These are phyloP conservation scores for Siniperca undulata DNA, from an alignment of 2,797 vertebrate species.

Conservation along the genomic window DNA sequence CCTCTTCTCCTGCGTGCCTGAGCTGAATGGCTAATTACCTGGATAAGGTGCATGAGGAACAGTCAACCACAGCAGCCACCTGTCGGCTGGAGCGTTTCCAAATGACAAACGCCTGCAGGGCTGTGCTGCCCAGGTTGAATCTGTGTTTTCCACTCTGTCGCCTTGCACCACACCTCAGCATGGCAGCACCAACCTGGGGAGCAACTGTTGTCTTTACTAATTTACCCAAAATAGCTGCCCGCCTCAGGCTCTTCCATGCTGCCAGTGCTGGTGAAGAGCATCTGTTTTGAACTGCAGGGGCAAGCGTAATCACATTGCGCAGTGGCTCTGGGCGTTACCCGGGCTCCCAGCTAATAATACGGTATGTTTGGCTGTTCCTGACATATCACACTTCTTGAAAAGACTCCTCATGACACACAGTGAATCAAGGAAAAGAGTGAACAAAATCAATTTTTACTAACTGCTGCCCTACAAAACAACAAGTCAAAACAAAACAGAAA, in stretches of 20 bases:
- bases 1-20: conserved; percentile 54
- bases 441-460: conserved; percentile 36
- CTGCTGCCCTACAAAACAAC: background rate
- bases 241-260: conserved; percentile 69
- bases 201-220: conserved; percentile 84
- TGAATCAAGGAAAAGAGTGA: conserved; percentile 8
- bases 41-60: conserved; percentile 70
- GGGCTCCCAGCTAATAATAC: conserved; percentile 66
- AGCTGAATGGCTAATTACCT: conserved; percentile 80
- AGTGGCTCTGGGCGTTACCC: conserved; percentile 56
- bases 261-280: conserved; percentile 77
- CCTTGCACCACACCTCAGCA: conserved; percentile 73
- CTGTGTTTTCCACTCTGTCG: conserved; percentile 81
- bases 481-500: background rate
- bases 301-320: conserved; percentile 70
- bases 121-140: conserved; percentile 73
- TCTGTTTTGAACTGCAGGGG: conserved; percentile 82
- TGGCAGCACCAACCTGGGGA: conserved; percentile 80
- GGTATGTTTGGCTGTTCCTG: conserved; percentile 58
- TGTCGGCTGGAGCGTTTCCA: conserved; percentile 81
- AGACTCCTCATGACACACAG: conserved; percentile 16
- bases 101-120: conserved; percentile 77
- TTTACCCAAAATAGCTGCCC: conserved; percentile 83
- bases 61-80: conserved; percentile 73
- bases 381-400: conserved; percentile 49